Base-by-base conservation (phyloP, 2,888 invertebrate species). In the Amphipoea oculea region DNA sequence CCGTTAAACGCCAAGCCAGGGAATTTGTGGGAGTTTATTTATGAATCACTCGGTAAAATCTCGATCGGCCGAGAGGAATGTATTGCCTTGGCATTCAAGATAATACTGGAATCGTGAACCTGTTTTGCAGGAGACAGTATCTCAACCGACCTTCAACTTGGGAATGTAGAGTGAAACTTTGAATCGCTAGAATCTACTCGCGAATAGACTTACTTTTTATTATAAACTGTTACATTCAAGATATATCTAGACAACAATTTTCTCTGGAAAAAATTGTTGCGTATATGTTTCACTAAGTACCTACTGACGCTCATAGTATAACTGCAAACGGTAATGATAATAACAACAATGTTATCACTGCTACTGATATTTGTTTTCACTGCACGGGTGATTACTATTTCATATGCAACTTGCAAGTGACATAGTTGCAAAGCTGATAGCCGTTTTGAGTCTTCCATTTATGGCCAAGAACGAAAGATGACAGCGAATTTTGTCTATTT, bases 11-110 rank as follows among this genome's bases (percentile, higher is more conserved):
- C 85, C 83, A 89, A 89, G 87, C 84, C 75, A 84, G 87, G 74
- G 90, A 91, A 92, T 93, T 91, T 88, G 85, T 89, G 90, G 89
- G 90, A 86, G 86, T 85, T 83, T 90, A 92, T 92, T 91, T 88
- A 89, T 89, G 91, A 90, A 91, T 86, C 90, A 87, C 86, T 76
- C 88, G 87, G 86, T 85, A 88, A 89, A 91, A 91, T 91, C 86
- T 90, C 88, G 82, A 89, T 84, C 79, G 78, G 7, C 76, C 78
- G 73, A 81, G 78, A 82, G 84, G 78, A 88, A 89, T 88, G 85
- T 79, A 73, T 73, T 87, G 87, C 90, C 89, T 92, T 91, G 90
- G 89, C 91, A 92, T 91, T 90, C 88, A 88, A 88, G 88, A 89
- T 88, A 87, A 85, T 86, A 85, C 86, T 83, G 86, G 85, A 78